Evolutionary conservation across 1,140 invertebrate genomes (phyloP), one percentile per base, ranked within the genome.

Genomic region (Teleopsis dalmanni): DNA sequence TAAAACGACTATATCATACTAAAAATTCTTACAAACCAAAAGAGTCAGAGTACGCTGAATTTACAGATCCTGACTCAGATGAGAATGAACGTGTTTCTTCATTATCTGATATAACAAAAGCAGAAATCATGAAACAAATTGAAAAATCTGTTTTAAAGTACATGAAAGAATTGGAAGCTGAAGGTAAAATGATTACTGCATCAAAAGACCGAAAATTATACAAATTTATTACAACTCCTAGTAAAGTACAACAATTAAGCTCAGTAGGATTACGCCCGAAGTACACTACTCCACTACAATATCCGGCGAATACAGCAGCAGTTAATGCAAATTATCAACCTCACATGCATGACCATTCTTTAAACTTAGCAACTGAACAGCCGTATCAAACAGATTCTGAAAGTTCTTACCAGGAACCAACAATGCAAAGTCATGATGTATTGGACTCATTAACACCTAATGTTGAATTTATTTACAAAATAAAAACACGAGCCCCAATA

Each of bases 101-200:
- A n/a, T 68, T 65, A 10, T 68, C 65, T 1, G 65, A 68, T 29
- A 68, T 68, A 47, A 65, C 65, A n/a, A 70, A 67, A 36, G 60
- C 64, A 7, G 66, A 70, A 46, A 67, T 70, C 5, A 62, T 70
- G 57, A 70, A 70, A 18, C 64, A 70, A 35, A 70, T 70, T 23
- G 66, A 70, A 25, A 59, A 70, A 41, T 65, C 64, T 0, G 67
- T 70, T 0, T 62, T 67, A 31, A 65, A 67, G 36, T 70, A 70
- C 26, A 70, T 70, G 62, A 65, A 65, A n/a, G 62, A 67, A 18
- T 47, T 70, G 29, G 64, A 70, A 42, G 59, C 62, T 1, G 66
- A 67, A 47, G 67, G 66, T 11, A 70, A 70, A 22, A 65, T 70
- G 2, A 47, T 65, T 1, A 57, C 66, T 18, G 57, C 65, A 2